phyloP scores from a whole-genome alignment of 2,888 invertebrate species.

The Sepioteuthis lessoniana region DNA sequence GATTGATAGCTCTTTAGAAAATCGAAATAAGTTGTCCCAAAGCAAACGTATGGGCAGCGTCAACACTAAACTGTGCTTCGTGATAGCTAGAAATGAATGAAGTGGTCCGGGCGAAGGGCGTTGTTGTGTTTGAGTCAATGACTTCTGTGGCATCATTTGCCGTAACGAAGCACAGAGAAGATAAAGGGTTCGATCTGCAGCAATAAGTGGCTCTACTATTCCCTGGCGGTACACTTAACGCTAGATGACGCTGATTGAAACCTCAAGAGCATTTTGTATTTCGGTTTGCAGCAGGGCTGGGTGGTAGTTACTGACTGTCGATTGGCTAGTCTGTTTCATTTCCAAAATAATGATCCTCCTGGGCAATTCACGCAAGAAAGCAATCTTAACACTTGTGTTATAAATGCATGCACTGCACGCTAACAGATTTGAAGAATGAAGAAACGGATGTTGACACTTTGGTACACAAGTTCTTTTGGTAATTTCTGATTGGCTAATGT shows the following conservation, averaged over 20 bases:
- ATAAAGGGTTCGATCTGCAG: neutral
- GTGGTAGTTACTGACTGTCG: neutral
- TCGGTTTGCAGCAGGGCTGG: neutral
- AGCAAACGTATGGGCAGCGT: neutral
- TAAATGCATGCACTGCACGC: neutral
- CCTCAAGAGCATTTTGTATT: neutral
- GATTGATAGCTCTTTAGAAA: constrained; percentile 23
- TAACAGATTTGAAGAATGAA: neutral
- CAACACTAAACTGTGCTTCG: neutral
- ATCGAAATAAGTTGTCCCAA: neutral
- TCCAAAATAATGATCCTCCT: neutral
- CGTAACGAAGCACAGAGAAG: neutral
- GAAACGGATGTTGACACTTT: neutral
- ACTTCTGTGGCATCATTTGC: neutral
- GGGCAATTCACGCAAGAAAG: neutral
- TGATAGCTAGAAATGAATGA: neutral
- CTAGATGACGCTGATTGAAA: neutral
- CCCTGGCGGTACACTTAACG: neutral
- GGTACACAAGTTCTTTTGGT: neutral
- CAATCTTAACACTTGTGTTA: neutral
- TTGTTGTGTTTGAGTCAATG: neutral
- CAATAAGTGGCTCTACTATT: neutral
- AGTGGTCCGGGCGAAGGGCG: neutral
- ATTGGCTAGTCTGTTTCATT: neutral
- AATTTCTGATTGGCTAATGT: too few species aligned